Evolutionary conservation across 2,797 vertebrate genomes (phyloP).

Genomic region (Mormyrus hasselquistii): DNA sequence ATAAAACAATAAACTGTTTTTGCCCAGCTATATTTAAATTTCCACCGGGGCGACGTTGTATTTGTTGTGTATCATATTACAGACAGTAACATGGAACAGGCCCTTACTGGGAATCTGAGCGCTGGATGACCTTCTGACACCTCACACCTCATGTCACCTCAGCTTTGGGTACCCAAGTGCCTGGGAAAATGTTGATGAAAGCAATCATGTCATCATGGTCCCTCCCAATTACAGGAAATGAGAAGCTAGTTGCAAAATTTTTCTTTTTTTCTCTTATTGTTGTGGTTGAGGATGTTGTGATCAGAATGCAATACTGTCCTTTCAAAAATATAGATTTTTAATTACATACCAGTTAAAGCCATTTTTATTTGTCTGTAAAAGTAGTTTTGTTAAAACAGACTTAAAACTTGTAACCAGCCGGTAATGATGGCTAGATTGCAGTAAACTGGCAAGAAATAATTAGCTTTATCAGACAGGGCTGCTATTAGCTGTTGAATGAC

Average conservation of each 20-base stretch:
- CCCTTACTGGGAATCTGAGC: background rate
- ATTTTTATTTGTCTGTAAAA: background rate
- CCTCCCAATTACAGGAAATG: background rate
- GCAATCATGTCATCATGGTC: background rate
- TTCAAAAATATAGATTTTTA: background rate
- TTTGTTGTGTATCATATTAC: background rate
- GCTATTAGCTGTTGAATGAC: background rate
- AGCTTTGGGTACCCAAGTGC: background rate
- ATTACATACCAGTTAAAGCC: background rate
- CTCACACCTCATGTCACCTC: background rate
- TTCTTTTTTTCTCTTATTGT: background rate
- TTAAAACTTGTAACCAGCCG: background rate
- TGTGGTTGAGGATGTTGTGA: background rate
- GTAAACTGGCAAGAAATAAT: background rate
- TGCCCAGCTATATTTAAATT: background rate
- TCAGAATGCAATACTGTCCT: background rate
- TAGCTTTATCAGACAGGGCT: background rate
- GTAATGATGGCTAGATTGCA: background rate
- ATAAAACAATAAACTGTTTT: background rate
- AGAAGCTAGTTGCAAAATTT: background rate
- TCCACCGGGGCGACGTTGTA: no score
- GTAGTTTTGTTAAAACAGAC: background rate
- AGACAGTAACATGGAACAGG: background rate
- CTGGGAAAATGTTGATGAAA: background rate
- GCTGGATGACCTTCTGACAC: slow-evolving; percentile 2